Percentiles rank a stretch among this genome's conserved stretches.
phyloP scores from a whole-genome alignment of 2,797 vertebrate species.

The Sebastes flavidus region DNA sequence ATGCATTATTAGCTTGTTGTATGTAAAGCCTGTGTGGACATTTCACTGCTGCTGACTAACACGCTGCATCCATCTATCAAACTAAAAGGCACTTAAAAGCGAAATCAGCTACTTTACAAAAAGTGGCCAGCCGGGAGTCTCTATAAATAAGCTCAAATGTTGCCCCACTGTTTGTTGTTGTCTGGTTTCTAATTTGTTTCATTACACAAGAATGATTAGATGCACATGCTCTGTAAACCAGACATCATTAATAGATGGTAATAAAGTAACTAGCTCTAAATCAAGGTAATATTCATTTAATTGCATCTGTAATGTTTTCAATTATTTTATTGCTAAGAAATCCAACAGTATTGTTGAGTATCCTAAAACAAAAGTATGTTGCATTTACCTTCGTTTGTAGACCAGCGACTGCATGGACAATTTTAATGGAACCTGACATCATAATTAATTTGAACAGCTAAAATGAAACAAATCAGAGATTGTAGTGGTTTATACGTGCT shows the following conservation, averaged over 20 bases:
- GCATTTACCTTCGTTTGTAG: not conserved
- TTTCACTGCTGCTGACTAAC: slow-evolving; percentile 1
- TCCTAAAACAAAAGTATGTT: not conserved
- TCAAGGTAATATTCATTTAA: not conserved
- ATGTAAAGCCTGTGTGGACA: not conserved
- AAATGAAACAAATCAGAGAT: not conserved
- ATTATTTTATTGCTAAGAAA: not conserved
- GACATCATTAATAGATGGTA: not conserved
- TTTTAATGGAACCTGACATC: not conserved
- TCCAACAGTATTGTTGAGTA: not conserved
- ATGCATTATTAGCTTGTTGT: slow-evolving; percentile 17
- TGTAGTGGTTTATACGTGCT: not conserved
- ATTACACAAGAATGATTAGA: not conserved
- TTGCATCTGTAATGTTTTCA: not conserved
- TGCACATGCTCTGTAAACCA: not conserved
- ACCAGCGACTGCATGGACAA: not conserved
- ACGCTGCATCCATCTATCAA: not conserved
- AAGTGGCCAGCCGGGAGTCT: not conserved
- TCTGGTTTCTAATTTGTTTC: not conserved
- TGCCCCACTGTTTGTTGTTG: not conserved
- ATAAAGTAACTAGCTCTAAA: not conserved
- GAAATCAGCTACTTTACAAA: not conserved
- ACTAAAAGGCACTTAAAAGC: slow-evolving; percentile 18
- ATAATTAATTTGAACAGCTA: not conserved
- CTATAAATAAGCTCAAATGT: not conserved